Percentiles rank a stretch among this genome's conserved stretches.
phyloP scores from a whole-genome alignment of 2,113 vertebrate genomes.

The Illadopsis cleaveri region DNA sequence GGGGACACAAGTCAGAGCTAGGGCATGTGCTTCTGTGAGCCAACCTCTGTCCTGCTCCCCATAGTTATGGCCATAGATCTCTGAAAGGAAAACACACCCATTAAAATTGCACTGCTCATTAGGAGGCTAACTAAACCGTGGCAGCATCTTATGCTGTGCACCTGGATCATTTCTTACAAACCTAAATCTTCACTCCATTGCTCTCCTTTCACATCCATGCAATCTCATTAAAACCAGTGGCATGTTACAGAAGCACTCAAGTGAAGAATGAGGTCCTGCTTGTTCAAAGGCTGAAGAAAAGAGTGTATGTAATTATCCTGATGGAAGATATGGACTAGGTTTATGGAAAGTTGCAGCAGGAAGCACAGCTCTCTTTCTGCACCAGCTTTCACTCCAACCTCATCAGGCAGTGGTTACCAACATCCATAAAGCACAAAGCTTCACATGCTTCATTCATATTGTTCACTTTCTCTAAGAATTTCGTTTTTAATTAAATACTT shows the following conservation, averaged over 20 bases:
- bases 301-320: background rate
- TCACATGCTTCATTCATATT: background rate
- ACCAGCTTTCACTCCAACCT: background rate
- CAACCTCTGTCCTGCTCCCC: background rate
- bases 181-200: background rate
- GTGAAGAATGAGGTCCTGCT: background rate
- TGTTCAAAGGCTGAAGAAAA: background rate
- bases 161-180: background rate
- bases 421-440: background rate
- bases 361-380: background rate
- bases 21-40: background rate
- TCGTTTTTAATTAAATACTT: background rate
- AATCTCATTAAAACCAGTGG: background rate
- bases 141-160: background rate
- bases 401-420: background rate
- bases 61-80: background rate
- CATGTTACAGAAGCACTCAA: background rate
- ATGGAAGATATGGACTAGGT: background rate
- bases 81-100: background rate
- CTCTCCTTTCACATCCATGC: background rate
- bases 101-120: background rate
- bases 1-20: background rate
- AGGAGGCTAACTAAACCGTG: background rate
- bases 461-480: background rate
- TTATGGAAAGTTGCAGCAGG: background rate